Base-by-base conservation (phyloP, 2,113 vertebrate genomes). In the Labrus mixtus region DNA sequence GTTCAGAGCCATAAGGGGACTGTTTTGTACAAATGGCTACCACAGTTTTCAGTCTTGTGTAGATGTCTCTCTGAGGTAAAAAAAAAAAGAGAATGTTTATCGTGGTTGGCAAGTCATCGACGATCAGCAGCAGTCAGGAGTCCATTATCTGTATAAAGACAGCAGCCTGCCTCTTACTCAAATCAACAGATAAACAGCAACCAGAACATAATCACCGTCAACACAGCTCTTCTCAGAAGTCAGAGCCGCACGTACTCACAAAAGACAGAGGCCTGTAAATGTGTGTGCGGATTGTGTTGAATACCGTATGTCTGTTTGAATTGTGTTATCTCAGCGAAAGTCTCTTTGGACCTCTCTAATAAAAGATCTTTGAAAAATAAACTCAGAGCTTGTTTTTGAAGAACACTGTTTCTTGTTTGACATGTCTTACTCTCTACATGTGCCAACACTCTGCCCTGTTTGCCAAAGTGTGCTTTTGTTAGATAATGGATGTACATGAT, bases 181-280 rank as follows among this genome's bases (percentile, higher is more conserved):
- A 41, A 55, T 67, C 53, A n/a, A 9, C 82, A 87, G 94, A 95
- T 94, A 95, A 93, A 91, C 78, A 76, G 88, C 58, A 76, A 76
- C 62, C 60, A 76, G 73, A 82, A 64, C 62, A 86, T 93, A 93
- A 94, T 94, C 93, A 92, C 82, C 77, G 80, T 76, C 81, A 54
- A 73, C 82, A 90, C 85, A 90, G 88, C 70, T 80, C 86, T 94
- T 92, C 91, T 86, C 67, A 93, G 90, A 91, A 94, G 79, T 69
- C 23, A 55, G 37, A 78, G 75, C 41, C 0, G 2, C 58, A 6
- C 4, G 60, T 71, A 54, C 43, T 76, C 73, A 20, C 77, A 53
- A 67, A 83, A 72, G 36, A 74, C 48, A 69, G 11, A 51, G 59
- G 58, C 22, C 77, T 54, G 67, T 22, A 20, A 29, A 6, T 43